Evolutionary conservation across 2,113 vertebrate species (phyloP), one percentile per base, ranked within the genome.

Genomic region (Burhinus oedicnemus): DNA sequence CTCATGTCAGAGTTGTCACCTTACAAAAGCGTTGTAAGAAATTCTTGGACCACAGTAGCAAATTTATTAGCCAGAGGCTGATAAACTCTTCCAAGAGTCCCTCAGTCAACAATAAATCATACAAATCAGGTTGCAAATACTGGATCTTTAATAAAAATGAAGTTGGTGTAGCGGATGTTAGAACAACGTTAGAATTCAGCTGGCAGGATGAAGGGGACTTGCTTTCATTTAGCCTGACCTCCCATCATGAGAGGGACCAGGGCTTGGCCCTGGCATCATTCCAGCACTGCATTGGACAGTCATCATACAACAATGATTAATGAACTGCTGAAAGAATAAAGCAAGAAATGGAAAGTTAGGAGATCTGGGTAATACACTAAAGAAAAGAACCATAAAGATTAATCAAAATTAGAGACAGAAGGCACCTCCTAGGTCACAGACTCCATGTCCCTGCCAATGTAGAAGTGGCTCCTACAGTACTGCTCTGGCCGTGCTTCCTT

Each of bases 51-150:
- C 89, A 76, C 69, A 13, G 54, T 0, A 90, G 75, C 69, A 76
- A 66, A 93, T 87, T 42, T 51, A 83, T 91, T 83, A 94, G 77
- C 78, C 83, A 89, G 77, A 80, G 66, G 94, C 93, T 87, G 81
- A 95, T 84, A 89, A 96, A 95, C 84, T 93, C 83, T 92, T 94
- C 30, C 44, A 87, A 6, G 86, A 91, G 77, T 19, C 30, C 70
- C 74, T 69, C 30, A 30, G 94, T 64, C 87, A 79, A 25, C 89
- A 54, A 72, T 91, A 83, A 95, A 97, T 97, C 92, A 92, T 3
- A 68, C 16, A 93, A 61, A 89, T 18, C 62, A 76, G 57, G 81
- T 25, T 57, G 38, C 65, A 95, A 95, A 91, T 76, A 45, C 57
- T 1, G 15, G 44, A 32, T 72, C 89, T 49, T 78, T 58, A 94